Evolutionary conservation across 92 coral and sea anemone species (phyloP).

Genomic region (Desmophyllum pertusum): DNA sequence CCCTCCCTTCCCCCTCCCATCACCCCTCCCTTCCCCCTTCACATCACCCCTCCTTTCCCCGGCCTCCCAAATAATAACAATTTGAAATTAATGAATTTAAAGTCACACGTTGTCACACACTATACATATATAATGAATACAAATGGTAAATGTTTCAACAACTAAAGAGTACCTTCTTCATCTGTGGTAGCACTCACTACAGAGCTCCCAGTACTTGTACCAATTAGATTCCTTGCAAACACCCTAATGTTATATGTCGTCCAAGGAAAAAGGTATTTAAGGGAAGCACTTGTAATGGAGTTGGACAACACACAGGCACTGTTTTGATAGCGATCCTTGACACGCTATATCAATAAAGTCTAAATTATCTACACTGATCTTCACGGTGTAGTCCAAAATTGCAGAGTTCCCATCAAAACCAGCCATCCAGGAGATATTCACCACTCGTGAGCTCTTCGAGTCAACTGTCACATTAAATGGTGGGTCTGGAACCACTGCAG

Average conservation of each 20-base stretch:
- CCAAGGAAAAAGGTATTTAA: slow-evolving; percentile 29
- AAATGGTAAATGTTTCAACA: not conserved
- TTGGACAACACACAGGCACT: too few relatives aligned
- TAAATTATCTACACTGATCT: not conserved
- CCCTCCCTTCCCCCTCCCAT: too few relatives aligned
- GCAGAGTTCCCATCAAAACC: slow-evolving; percentile 51
- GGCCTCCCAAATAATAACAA: too few relatives aligned
- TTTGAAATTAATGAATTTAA: not conserved
- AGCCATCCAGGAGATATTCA: slow-evolving; percentile 38
- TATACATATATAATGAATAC: not conserved
- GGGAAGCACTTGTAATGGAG: slow-evolving; percentile 11
- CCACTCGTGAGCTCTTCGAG: slow-evolving; percentile 6
- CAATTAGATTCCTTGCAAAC: slow-evolving; percentile 43
- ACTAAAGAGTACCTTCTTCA: slow-evolving; percentile 39
- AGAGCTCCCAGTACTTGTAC: slow-evolving; percentile 27
- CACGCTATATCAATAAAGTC: not conserved
- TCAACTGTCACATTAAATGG: slow-evolving; percentile 18
- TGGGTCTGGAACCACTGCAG: slow-evolving; percentile 15
- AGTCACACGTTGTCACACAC: not conserved
- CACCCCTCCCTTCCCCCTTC: too few relatives aligned
- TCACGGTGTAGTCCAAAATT: slow-evolving; percentile 24
- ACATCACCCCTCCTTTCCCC: too few relatives aligned
- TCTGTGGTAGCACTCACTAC: not conserved
- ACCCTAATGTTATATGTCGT: slow-evolving; percentile 23
- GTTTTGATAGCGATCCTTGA: too few relatives aligned